Percentiles rank a stretch among this genome's conserved stretches.
These are phyloP conservation scores for Escarpia spicata DNA, from an alignment of 2,888 invertebrate species.

Conservation along the genomic window DNA sequence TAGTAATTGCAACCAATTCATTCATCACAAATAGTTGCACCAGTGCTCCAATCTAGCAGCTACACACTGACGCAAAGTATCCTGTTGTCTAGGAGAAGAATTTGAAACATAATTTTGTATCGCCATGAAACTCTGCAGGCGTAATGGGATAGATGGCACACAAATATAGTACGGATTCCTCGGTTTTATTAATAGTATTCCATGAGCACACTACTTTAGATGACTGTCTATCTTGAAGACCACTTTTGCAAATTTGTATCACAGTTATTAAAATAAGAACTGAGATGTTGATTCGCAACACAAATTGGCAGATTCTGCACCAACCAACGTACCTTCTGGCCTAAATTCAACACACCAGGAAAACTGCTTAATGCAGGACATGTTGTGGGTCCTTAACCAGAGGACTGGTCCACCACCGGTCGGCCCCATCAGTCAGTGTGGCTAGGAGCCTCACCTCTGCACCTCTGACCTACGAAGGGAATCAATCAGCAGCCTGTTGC, in stretches of 20 bases:
- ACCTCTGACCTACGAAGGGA: not conserved
- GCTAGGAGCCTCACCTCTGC: not conserved
- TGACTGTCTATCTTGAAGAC: too few relatives aligned
- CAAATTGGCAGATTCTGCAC: too few relatives aligned
- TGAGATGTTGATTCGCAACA: too few relatives aligned
- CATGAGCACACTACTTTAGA: too few relatives aligned
- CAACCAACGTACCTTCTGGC: not conserved
- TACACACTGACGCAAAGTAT: not conserved
- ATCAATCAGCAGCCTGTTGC: not conserved
- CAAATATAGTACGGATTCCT: too few relatives aligned
- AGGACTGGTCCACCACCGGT: not conserved
- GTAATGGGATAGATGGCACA: too few relatives aligned
- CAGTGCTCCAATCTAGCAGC: not conserved
- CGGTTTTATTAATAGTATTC: too few relatives aligned
- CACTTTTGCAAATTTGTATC: too few relatives aligned
- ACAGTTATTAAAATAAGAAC: too few relatives aligned
- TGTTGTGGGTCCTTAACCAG: not conserved
- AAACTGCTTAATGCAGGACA: not conserved
- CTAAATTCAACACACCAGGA: slow-evolving; percentile 3
- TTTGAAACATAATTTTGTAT: not conserved
- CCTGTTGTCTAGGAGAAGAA: not conserved
- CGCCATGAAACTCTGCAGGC: not conserved
- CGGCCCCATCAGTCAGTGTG: not conserved
- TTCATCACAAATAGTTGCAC: not conserved
- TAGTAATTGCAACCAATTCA: not conserved